Evolutionary conservation across 2,888 invertebrate species (phyloP).

Genomic region (Xylota sylvarum): DNA sequence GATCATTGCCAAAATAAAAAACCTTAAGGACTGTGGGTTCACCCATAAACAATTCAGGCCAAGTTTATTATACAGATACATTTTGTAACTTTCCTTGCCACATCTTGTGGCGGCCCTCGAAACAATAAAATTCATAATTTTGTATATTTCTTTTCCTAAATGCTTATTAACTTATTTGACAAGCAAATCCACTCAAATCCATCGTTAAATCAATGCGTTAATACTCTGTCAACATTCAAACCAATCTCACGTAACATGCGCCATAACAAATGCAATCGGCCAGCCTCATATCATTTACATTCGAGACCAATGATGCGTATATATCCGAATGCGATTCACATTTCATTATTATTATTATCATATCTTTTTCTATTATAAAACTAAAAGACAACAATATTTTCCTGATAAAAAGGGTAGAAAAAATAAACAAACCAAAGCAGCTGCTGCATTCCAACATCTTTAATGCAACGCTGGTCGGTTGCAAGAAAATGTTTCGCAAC

Average conservation of each 20-base stretch:
- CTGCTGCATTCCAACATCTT: constrained; percentile 51
- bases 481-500: constrained; percentile 71
- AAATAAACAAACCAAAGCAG: constrained; percentile 37
- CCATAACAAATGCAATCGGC: constrained; percentile 7
- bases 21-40: no score
- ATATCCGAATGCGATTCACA: constrained; percentile 28
- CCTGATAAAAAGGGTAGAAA: constrained; percentile 25
- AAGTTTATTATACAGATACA: no score
- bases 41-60: no score
- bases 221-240: constrained; percentile 1
- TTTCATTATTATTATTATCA: constrained; percentile 14
- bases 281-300: constrained; percentile 45
- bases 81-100: no score
- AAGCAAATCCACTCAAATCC: constrained; percentile 2
- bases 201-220: neutral
- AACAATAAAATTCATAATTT: no score
- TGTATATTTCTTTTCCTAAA: neutral
- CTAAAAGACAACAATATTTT: constrained; percentile 40
- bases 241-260: neutral
- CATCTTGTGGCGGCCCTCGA: no score
- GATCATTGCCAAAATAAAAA: no score
- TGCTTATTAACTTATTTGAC: neutral
- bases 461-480: constrained; percentile 56
- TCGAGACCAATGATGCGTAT: constrained; percentile 53
- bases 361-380: constrained; percentile 23